Evolutionary conservation across 1,140 invertebrate species (phyloP), one percentile per base, ranked within the genome.

Genomic region (Drosophila micromelanica): DNA sequence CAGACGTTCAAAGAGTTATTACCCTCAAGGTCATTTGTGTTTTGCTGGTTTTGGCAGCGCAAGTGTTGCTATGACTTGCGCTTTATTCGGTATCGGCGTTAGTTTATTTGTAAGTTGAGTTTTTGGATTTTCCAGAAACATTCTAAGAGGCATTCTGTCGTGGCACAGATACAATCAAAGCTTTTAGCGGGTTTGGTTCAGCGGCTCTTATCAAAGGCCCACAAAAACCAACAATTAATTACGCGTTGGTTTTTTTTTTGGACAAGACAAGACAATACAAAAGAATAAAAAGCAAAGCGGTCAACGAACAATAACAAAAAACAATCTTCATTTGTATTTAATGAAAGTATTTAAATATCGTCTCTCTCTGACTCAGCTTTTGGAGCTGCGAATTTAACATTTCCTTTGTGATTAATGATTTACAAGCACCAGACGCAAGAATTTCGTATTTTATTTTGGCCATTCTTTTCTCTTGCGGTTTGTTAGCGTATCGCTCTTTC

Each of bases 351-450:
- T 73, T 67, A 67, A 67, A 20, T 40, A 51, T 48, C 30, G 37
- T n/a, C 20, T 63, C 68, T n/a, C 20, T 63, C 68, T 71, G 68
- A 71, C 23, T 71, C 68, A 52, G 42, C 45, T 30, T 30, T 32
- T 42, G 35, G 20, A 35, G 6, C 35, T 49, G 13, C 13, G 11
- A 8, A 2, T 20, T 63, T 49, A 54, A 73, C 48, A 67, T 71
- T 76, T 73, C 62, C 61, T 63, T 79, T 63, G 68, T 87, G 82
- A 87, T 87, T 87, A 84, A 87, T 87, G 84, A 76, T 75, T 87
- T 87, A 87, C 82, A 84, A 87, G 45, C 63, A 62, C n/a, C n/a
- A 68, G 46, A 63, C 65, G 61, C 65, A 68, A 43, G 62, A 77
- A 49, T 46, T 72, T 4, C 11, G 30, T 17, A 52, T 30, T n/a